Conservation (phyloP, 1,140 invertebrate species). For the Cydia fagiglandana region DNA sequence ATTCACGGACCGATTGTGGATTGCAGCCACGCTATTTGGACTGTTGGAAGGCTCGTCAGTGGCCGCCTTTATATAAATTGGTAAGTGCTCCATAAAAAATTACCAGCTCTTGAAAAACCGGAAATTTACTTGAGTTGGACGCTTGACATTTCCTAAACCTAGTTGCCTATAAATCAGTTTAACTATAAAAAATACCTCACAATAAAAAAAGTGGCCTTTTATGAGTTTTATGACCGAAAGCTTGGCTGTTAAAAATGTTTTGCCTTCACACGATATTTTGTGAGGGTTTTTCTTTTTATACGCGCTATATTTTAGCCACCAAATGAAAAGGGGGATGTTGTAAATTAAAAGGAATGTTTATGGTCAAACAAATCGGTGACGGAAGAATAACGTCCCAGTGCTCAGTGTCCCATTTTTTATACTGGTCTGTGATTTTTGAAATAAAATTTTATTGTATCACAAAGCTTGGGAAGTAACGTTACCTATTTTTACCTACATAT, state of each 20-base stretch:
- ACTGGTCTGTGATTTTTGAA: too few species aligned
- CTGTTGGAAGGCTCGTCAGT: too few species aligned
- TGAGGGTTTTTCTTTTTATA: constrained; percentile 1
- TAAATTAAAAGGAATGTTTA: constrained; percentile 1
- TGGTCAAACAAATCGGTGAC: not conserved
- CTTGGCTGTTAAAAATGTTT: not conserved
- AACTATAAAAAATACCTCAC: constrained; percentile 17
- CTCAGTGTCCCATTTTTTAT: too few species aligned
- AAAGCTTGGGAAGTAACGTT: too few species aligned
- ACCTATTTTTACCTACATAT: too few species aligned
- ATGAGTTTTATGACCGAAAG: not conserved
- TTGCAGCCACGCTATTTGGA: too few species aligned
- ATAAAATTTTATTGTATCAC: too few species aligned
- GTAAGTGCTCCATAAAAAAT: not conserved
- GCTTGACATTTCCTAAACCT: constrained; percentile 2
- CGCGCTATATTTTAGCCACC: not conserved
- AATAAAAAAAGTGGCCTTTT: constrained; percentile 13
- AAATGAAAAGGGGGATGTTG: not conserved
- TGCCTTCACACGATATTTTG: not conserved
- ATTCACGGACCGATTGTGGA: too few species aligned
- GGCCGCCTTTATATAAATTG: too few species aligned
- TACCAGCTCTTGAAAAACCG: not conserved
- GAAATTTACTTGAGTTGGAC: not conserved
- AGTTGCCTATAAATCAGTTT: not conserved
- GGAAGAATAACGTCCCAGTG: too few species aligned